Evolutionary conservation across 2,888 invertebrate genomes (phyloP).

Genomic region (Phyllotreta striolata): DNA sequence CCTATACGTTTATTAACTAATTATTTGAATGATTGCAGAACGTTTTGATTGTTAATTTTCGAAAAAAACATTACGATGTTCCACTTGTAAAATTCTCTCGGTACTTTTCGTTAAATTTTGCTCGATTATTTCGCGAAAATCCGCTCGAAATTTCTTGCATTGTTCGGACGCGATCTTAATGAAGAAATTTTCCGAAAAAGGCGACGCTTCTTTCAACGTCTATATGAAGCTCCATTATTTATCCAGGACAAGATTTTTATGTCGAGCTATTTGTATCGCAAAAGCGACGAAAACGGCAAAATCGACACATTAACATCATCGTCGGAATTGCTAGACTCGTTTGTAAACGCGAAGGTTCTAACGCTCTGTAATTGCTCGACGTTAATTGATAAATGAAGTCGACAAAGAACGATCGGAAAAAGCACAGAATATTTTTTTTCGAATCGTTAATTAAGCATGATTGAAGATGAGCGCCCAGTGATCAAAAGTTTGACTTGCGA

Average conservation of each 20-base stretch:
- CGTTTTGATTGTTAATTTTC: not conserved
- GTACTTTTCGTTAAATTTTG: too few species aligned
- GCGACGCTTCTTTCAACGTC: not conserved
- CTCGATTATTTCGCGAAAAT: too few species aligned
- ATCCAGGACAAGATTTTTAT: slow-evolving; percentile 8
- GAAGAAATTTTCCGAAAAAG: slow-evolving; percentile 9
- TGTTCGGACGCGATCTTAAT: not conserved
- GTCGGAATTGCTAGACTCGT: not conserved
- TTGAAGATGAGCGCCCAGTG: too few species aligned
- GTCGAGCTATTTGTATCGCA: not conserved
- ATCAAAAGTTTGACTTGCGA: too few species aligned
- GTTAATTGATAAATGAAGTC: too few species aligned
- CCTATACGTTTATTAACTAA: not conserved
- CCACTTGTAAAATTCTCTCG: too few species aligned
- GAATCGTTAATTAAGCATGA: too few species aligned
- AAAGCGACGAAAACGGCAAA: not conserved
- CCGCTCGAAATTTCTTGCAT: too few species aligned
- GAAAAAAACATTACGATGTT: not conserved
- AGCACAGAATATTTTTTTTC: too few species aligned
- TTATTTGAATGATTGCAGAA: slow-evolving; percentile 8
- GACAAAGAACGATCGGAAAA: too few species aligned
- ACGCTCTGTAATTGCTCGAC: too few species aligned
- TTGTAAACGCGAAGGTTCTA: too few species aligned
- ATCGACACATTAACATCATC: not conserved
- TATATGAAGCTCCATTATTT: slow-evolving; percentile 1